Base-by-base conservation (phyloP, 2,113 vertebrate species). In the Nicator chloris region DNA sequence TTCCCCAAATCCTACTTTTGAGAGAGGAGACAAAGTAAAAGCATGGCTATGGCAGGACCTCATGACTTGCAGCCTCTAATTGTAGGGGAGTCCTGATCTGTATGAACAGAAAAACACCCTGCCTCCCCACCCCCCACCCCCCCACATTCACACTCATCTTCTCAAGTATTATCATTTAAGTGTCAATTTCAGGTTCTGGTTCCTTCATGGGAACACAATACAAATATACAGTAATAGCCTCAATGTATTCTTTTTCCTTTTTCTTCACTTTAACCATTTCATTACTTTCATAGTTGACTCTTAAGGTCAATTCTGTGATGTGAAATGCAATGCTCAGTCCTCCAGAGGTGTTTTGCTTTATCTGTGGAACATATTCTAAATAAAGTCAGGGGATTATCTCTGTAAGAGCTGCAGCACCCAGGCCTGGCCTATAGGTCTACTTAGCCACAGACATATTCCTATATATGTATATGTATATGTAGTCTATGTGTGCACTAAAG, bases 51-150 rank as follows among this genome's bases (percentile, higher is more conserved):
- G 94, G 96, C 87, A 95, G 86, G 89, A 91, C 89, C 63, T 60
- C 70, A 81, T 83, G 97, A 97, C 80, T 96, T 97, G 94, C 66
- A 88, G 37, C 39, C 82, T 97, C 95, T 96, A 95, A 96, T 97
- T 98, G 96, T 94, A 97, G 96, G 92, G 80, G 68, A 83, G 31
- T 76, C 66, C 33, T 86, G 87, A 64, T 71, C 49, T 79, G 47
- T 35, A 13, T 47, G 53, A 94, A 71, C 68, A 92, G 24, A 51
- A 82, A 76, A 60, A 47, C 37, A 75, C 14, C 7, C 11, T 40
- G 4, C 39, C 3, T n/a, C n/a, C 11, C 31, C 16, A 3, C 19
- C 7, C 13, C 27, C 6, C 4, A 19, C 31, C 10, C 11, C 8
- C 17, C 9, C 26, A 59, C 3, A 37, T 40, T 31, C 53, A 40